These are phyloP conservation scores for Arion vulgaris DNA, from an alignment of 1,140 invertebrate species.

Conservation along the genomic window DNA sequence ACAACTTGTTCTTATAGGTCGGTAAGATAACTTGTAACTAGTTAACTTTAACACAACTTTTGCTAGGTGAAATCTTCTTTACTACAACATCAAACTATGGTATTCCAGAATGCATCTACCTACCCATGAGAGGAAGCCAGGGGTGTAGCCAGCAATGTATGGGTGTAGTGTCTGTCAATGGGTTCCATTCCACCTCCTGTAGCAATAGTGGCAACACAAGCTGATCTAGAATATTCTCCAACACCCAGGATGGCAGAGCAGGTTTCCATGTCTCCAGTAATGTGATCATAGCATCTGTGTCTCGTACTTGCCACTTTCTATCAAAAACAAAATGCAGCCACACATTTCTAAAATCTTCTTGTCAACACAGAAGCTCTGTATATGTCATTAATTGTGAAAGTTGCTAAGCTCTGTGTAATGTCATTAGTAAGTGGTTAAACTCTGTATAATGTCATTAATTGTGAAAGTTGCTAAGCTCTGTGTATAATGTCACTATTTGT, in stretches of 20 bases:
- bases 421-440: too few species aligned
- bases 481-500: too few species aligned
- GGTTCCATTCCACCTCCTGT: conserved; percentile 92
- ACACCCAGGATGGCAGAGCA: conserved; percentile 86
- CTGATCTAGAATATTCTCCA: conserved; percentile 87
- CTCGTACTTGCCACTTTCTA: conserved; percentile 79
- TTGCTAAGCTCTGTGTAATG: too few species aligned
- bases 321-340: neutral
- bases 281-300: conserved; percentile 81
- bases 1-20: too few species aligned
- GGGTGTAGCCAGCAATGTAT: conserved; percentile 98
- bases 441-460: too few species aligned
- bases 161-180: conserved; percentile 91
- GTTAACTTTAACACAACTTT: too few species aligned
- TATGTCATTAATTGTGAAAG: too few species aligned
- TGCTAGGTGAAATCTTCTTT: too few species aligned
- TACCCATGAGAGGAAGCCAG: conserved; percentile 88
- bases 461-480: too few species aligned
- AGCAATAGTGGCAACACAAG: conserved; percentile 85
- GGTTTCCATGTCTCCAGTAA: conserved; percentile 87
- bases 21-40: too few species aligned
- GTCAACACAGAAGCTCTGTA: neutral
- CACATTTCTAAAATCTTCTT: neutral
- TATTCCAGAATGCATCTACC: too few species aligned
- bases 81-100: too few species aligned